Base-by-base conservation (phyloP, 2,797 vertebrate genomes). In the Tapera naevia region DNA sequence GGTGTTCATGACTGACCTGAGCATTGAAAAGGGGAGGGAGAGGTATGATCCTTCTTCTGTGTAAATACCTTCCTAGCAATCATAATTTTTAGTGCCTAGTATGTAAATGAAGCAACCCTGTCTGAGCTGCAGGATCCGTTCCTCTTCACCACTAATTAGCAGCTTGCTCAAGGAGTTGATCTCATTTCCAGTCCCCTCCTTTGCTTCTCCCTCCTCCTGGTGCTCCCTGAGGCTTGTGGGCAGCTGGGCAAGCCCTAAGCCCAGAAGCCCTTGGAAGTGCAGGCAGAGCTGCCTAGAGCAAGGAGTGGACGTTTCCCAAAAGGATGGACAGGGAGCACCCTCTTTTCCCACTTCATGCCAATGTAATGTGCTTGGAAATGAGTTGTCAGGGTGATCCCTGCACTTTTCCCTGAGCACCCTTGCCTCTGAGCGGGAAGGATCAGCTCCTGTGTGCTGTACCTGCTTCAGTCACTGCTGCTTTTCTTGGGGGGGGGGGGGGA, bases 71-170 rank as follows among this genome's bases (percentile, higher is more conserved):
- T 81, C 91, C 81, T 89, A 94, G 82, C 96, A 94, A 95, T 91
- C 91, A 85, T 86, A 86, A 80, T 83, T 93, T 93, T 79, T 95
- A 95, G 96, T 96, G 96, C 92, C 94, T 96, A 89, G 92, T 88
- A 88, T 70, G 89, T 84, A 95, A 94, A 93, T 75, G 76, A 83
- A 94, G 86, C 88, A 82, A 23, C 70, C 72, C 81, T 53, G 58
- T 75, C 57, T 50, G 89, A 95, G 89, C 91, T 95, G 92, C 89
- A 83, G 93, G 82, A 88, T 56, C 84, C 80, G 69, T 80, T 62
- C 88, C 81, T 48, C 84, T 48, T 35, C 66, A 11, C 58, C 66
- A 14, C 86, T 78, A 58, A 94, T 66, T 35, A 86, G 79, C 75
- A 58, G 89, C 89, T 86, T 62, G 62, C 82, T 56, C 35, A 18